phyloP scores from a whole-genome alignment of 2,888 invertebrate genomes.

The Graphium colonna region DNA sequence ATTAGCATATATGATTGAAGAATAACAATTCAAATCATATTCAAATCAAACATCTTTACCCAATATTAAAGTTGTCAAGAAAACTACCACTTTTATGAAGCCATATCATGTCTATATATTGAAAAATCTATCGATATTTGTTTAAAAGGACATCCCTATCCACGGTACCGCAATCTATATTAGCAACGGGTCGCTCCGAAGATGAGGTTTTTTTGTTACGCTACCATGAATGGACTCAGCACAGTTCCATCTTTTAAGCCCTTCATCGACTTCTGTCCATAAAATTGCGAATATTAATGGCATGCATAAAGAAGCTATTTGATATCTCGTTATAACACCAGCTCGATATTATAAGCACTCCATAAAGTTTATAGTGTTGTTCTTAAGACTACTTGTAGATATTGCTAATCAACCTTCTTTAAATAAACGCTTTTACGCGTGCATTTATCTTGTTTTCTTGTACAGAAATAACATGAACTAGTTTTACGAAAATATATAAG shows the following conservation, averaged over 20 bases:
- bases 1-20: too few relatives aligned
- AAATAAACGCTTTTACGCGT: background rate
- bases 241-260: constrained; percentile 3
- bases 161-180: constrained; percentile 21
- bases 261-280: constrained; percentile 12
- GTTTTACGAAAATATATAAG: too few relatives aligned
- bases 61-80: too few relatives aligned
- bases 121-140: too few relatives aligned
- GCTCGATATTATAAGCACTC: background rate
- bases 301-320: constrained; percentile 1
- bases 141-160: constrained; percentile 13
- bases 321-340: constrained; percentile 9
- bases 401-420: background rate
- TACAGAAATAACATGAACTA: too few relatives aligned
- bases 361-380: background rate
- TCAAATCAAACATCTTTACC: too few relatives aligned
- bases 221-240: constrained; percentile 16
- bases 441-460: too few relatives aligned
- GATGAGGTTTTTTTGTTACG: constrained; percentile 10
- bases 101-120: too few relatives aligned
- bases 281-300: constrained; percentile 15
- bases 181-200: constrained; percentile 11
- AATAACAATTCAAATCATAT: too few relatives aligned
- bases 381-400: background rate
- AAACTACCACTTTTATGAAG: too few relatives aligned